Evolutionary conservation across 2,113 vertebrate species (phyloP).

Genomic region (Hippocampus mohnikei): DNA sequence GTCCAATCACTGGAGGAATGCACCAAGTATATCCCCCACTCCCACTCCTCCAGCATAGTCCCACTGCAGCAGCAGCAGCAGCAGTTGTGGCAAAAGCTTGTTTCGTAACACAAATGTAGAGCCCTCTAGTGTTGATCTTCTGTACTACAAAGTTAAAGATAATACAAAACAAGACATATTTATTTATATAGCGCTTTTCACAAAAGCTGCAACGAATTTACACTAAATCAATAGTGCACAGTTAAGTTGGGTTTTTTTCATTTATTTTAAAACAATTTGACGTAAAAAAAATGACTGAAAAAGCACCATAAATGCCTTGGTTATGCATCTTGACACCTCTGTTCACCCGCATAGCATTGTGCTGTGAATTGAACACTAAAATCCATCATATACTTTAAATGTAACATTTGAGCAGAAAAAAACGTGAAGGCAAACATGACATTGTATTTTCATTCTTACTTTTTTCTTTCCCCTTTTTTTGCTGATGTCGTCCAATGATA

Average conservation of each 20-base stretch:
- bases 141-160: not conserved
- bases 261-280: not conserved
- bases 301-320: not conserved
- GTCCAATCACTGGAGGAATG: conserved; percentile 95
- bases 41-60: not conserved
- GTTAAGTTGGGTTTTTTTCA: not conserved
- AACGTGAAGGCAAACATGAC: not conserved
- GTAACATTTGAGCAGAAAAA: not conserved
- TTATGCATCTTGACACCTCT: too few species aligned
- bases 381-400: not conserved
- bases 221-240: not conserved
- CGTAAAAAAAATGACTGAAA: not conserved
- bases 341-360: too few species aligned
- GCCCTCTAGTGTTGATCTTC: conserved; percentile 48
- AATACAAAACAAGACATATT: too few species aligned
- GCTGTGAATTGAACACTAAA: too few species aligned
- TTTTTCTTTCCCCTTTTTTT: too few species aligned
- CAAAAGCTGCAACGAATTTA: too few species aligned
- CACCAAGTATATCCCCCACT: conserved; percentile 84
- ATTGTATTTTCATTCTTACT: not conserved
- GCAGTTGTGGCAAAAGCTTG: not conserved
- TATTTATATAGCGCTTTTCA: too few species aligned
- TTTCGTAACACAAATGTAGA: conserved; percentile 31
- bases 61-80: conserved; percentile 34
- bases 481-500: not conserved